A percentile compares a stretch with the other conserved stretches of the same genome.
These are phyloP conservation scores for Rhogogaster chlorosoma DNA, from an alignment of 2,888 invertebrate species.

Conservation along the genomic window DNA sequence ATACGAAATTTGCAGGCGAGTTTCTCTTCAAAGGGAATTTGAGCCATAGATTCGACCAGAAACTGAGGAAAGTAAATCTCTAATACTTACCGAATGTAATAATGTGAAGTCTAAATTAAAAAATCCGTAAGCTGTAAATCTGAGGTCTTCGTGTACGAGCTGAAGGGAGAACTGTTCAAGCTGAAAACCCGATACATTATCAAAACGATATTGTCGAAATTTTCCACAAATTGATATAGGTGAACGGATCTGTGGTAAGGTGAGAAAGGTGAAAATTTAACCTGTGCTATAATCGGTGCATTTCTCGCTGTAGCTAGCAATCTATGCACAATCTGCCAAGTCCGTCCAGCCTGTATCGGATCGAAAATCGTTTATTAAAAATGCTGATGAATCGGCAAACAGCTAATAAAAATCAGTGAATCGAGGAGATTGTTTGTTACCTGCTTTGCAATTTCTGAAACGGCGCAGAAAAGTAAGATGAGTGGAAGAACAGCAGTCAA, in stretches of 20 bases:
- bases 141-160: not conserved
- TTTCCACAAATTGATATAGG: not conserved
- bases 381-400: not conserved
- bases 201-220: no score
- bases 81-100: not conserved
- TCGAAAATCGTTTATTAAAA: not conserved
- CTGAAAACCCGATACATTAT: not conserved
- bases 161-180: not conserved
- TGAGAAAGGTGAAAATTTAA: not conserved
- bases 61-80: no score
- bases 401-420: not conserved
- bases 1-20: no score
- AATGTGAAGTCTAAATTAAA: not conserved
- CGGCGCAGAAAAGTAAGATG: not conserved
- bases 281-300: not conserved
- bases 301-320: not conserved
- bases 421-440: not conserved
- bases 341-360: not conserved
- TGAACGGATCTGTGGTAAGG: not conserved
- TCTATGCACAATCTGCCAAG: not conserved
- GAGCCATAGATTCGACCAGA: no score
- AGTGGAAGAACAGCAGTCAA: not conserved
- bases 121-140: not conserved
- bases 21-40: no score
- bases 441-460: not conserved